phyloP scores from a whole-genome alignment of 2,888 invertebrate species.

The Polia nebulosa region DNA sequence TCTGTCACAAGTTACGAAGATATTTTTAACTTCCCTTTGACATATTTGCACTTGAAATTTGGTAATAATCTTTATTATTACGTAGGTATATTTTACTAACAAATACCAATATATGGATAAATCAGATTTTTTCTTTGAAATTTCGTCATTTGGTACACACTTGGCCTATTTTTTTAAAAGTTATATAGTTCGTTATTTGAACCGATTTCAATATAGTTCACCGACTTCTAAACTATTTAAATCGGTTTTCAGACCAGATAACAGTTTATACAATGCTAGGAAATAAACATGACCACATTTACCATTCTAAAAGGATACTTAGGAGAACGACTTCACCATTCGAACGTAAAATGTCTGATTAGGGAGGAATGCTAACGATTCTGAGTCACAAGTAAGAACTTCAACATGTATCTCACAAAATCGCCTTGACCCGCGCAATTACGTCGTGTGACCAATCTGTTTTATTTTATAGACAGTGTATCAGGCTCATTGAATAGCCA shows the following conservation, averaged over 20 bases:
- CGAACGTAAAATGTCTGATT: slow-evolving; percentile 59
- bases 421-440: slow-evolving; percentile 66
- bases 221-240: slow-evolving; percentile 38
- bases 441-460: slow-evolving; percentile 64
- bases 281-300: slow-evolving; percentile 51
- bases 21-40: too few relatives aligned
- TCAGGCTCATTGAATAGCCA: slow-evolving; percentile 66
- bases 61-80: too few relatives aligned
- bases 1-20: too few relatives aligned
- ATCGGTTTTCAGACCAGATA: slow-evolving; percentile 46
- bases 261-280: slow-evolving; percentile 43
- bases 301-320: slow-evolving; percentile 62
- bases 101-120: too few relatives aligned
- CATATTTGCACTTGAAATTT: too few relatives aligned
- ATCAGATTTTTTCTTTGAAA: too few relatives aligned
- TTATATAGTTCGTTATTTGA: neutral
- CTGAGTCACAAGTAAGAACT: slow-evolving; percentile 47
- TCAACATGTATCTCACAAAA: slow-evolving; percentile 53
- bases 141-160: too few relatives aligned
- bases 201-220: slow-evolving; percentile 5
- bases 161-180: too few relatives aligned
- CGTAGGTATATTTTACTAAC: too few relatives aligned
- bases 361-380: slow-evolving; percentile 60
- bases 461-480: slow-evolving; percentile 64
- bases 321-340: slow-evolving; percentile 54